Evolutionary conservation across 2,113 vertebrate genomes (phyloP), one percentile per base, ranked within the genome.

Genomic region (Microcebus tavaratra): DNA sequence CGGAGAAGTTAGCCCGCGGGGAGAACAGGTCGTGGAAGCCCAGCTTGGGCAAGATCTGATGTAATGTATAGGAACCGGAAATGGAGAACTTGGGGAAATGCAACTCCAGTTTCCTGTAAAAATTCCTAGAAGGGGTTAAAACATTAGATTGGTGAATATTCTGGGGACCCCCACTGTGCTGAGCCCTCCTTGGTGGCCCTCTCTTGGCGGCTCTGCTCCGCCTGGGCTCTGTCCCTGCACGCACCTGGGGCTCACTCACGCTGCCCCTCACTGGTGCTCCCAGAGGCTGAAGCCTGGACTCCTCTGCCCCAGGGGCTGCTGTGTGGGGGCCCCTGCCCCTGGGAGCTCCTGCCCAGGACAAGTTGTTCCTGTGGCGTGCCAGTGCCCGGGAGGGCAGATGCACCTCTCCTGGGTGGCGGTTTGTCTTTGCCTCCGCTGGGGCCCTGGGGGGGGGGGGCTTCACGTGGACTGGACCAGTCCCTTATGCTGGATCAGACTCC

Each of bases 71-170:
- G 78, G 82, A 87, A 21, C 53, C 59, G 1, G 89, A 91, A 76
- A 96, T 75, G 68, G 91, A 96, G 75, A 97, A 91, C 34, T 91
- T 94, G 72, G 89, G 95, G 1, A 95, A 11, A 15, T 78, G 6
- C 27, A 96, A 3, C 23, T 29, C 14, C 0, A 97, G 6, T 31
- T 88, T 67, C 81, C 17, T 86, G 27, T 68, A 61, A 57, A 90
- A 73, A 34, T n/a, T 18, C 17, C 95, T 94, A 72, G 36, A 72
- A 90, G 29, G 27, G 34, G 10, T 61, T 34, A n/a, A 63, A 20
- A 4, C 4, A 4, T 14, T 17, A 29, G 55, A 25, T 31, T 87
- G 11, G 1, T 20, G 18, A 55, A 50, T 42, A 29, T 29, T 34
- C 6, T 11, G 20, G 45, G 3, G 3, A 21, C 15, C 12, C 25